Evolutionary conservation across 1,140 invertebrate species (phyloP), one percentile per base, ranked within the genome.

Genomic region (Halesus radiatus): DNA sequence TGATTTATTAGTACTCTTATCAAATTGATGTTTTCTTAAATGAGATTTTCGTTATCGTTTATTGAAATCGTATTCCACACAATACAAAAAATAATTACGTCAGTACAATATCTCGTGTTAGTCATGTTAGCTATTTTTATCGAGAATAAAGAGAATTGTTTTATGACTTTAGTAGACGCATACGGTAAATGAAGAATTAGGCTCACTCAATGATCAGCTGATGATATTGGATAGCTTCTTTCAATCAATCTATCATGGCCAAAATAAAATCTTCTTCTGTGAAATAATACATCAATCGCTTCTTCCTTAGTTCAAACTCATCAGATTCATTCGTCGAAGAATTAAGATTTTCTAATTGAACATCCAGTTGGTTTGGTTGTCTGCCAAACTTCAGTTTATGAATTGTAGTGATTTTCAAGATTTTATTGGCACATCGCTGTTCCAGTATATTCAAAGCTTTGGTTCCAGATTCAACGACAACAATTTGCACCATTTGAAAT

Each of bases 171-270:
- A 37, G 32, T 7, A 45, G 10, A 13, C 8, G 32, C 3, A 37
- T 29, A 37, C 1, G 16, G 20, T 70, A 70, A 10, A 70, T 50
- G 10, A 20, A 6, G 1, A 70, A 50, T 45, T 3, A 7, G 10
- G 37, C 80, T 74, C 74, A 78, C 80, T 81, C 70, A 10, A 81
- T 72, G 29, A 80, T 78, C 26, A 78, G 26, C 26, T 80, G 75
- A 52, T 83, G 79, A 32, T 83, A 83, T 68, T 83, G 16, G 23
- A 83, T 80, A 7, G 79, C 78, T 26, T 80, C 50, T 45, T 83
- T 83, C n/a, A 83, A 45, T 18, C 76, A 80, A 6, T 78, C 10
- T n/a, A 53, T 70, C 74, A 83, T 78, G 2, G 79, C 76, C 5
- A 29, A 15, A 50, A 75, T 75, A 52, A 75, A 83, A 22, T 80